Conservation (phyloP, 1,140 invertebrate genomes). For the Drosophila truncata region DNA sequence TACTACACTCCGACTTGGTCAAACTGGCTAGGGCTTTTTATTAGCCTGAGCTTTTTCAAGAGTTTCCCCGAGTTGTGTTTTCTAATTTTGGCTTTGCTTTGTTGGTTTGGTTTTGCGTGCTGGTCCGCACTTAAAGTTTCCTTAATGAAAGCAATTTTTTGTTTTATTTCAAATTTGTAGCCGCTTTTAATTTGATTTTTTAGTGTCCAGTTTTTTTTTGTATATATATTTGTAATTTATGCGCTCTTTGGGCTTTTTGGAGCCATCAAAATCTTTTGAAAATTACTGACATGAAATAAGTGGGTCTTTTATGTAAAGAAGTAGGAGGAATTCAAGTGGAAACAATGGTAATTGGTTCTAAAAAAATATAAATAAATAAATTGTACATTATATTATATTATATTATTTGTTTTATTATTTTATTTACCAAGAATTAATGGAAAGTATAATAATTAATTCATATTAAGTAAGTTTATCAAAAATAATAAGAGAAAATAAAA, state of each 20-base stretch:
- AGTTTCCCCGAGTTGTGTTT: slow-evolving; percentile 56
- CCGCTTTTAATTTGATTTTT: slow-evolving; percentile 78
- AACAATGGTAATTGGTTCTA: background rate
- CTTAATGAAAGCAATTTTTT: slow-evolving; percentile 64
- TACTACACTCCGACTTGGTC: slow-evolving; percentile 18
- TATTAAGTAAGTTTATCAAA: too few relatives aligned
- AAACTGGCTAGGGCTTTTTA: slow-evolving; percentile 68
- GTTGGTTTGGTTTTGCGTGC: slow-evolving; percentile 70
- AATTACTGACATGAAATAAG: background rate
- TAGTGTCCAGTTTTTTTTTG: slow-evolving; percentile 39
- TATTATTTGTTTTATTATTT: too few relatives aligned
- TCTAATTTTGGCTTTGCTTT: slow-evolving; percentile 56
- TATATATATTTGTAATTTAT: slow-evolving; percentile 68
- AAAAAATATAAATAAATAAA: background rate
- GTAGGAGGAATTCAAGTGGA: background rate
- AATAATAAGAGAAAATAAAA: too few relatives aligned
- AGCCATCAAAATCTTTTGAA: slow-evolving; percentile 15
- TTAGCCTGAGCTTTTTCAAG: slow-evolving; percentile 69
- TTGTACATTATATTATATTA: too few relatives aligned
- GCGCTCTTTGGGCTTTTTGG: slow-evolving; percentile 40
- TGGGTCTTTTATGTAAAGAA: background rate
- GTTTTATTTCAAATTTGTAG: slow-evolving; percentile 72
- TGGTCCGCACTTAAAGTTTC: slow-evolving; percentile 67
- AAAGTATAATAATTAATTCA: too few relatives aligned
- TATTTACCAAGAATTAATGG: too few relatives aligned